Evolutionary conservation across 2,888 invertebrate genomes (phyloP).

Genomic region (Empis stercorea): DNA sequence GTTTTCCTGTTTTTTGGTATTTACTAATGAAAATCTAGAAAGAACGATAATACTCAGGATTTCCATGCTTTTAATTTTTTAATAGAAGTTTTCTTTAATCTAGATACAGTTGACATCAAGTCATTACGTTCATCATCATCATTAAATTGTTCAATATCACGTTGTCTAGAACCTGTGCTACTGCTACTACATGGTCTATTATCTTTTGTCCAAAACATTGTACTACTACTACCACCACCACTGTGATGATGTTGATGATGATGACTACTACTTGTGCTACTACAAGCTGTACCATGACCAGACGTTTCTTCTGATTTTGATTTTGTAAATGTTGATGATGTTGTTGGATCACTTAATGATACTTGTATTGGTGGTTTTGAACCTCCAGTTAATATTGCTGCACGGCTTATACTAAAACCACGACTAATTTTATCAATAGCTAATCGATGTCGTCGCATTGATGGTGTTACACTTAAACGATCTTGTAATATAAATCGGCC

Average conservation of each 20-base stretch:
- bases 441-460: slow-evolving; percentile 43
- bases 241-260: slow-evolving; percentile 20
- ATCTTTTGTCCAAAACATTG: slow-evolving; percentile 42
- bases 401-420: slow-evolving; percentile 56
- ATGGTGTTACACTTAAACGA: slow-evolving; percentile 49
- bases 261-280: slow-evolving; percentile 19
- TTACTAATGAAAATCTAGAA: slow-evolving; percentile 12
- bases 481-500: slow-evolving; percentile 70
- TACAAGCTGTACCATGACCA: slow-evolving; percentile 27
- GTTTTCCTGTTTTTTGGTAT: neutral
- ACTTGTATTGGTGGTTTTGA: slow-evolving; percentile 44
- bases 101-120: slow-evolving; percentile 55
- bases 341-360: slow-evolving; percentile 49
- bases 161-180: slow-evolving; percentile 34
- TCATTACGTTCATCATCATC: slow-evolving; percentile 52
- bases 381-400: slow-evolving; percentile 44
- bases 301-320: slow-evolving; percentile 11
- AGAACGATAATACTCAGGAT: slow-evolving; percentile 52
- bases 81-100: slow-evolving; percentile 66
- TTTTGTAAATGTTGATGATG: slow-evolving; percentile 21
- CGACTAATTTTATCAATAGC: slow-evolving; percentile 48
- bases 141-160: slow-evolving; percentile 54
- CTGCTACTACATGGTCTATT: slow-evolving; percentile 43
- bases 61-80: slow-evolving; percentile 69
- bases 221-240: slow-evolving; percentile 32